Conservation (phyloP, 2,797 vertebrate genomes). For the Brachyrhaphis roseni region DNA sequence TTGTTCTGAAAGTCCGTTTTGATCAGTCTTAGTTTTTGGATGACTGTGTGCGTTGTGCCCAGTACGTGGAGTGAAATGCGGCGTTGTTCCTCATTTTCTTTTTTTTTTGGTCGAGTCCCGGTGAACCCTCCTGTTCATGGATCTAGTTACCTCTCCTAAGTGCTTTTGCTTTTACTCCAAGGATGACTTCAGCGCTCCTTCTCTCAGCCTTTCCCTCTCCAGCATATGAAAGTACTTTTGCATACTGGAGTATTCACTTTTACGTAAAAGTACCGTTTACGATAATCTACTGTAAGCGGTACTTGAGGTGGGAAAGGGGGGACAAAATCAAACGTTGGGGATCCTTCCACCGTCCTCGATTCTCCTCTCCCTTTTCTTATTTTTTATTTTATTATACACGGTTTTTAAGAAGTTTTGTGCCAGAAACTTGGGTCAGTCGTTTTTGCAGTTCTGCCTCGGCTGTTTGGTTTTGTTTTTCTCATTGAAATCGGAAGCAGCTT, state of each 20-base stretch:
- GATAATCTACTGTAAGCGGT: conserved; percentile 30
- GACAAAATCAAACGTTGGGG: conserved; percentile 20
- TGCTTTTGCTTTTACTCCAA: conserved; percentile 56
- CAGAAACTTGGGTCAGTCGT: conserved; percentile 43
- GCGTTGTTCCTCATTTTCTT: conserved; percentile 42
- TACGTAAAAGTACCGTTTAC: no score
- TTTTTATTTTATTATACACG: conserved; percentile 23
- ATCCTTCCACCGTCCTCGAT: conserved; percentile 39
- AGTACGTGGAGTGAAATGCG: conserved; percentile 42
- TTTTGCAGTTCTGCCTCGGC: conserved; percentile 19
- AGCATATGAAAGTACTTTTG: conserved; percentile 14
- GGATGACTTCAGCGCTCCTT: conserved; percentile 16
- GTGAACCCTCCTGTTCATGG: conserved; percentile 48
- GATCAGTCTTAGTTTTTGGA: conserved; percentile 16
- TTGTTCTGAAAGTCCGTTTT: conserved; percentile 19
- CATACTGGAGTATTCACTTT: no score
- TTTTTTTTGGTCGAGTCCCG: conserved; percentile 21
- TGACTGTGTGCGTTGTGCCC: conserved; percentile 2
- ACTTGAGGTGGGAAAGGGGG: conserved; percentile 19
- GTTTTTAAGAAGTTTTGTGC: conserved; percentile 29
- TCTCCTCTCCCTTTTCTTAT: conserved; percentile 15
- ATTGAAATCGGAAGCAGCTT: conserved; percentile 60
- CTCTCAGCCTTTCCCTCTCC: neutral
- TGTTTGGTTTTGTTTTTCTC: neutral
- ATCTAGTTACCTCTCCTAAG: conserved; percentile 59